A percentile compares a stretch with the other conserved stretches of the same genome.
Evolutionary conservation across 1,140 invertebrate genomes (phyloP).

Genomic region (Melipona quadrifasciata): DNA sequence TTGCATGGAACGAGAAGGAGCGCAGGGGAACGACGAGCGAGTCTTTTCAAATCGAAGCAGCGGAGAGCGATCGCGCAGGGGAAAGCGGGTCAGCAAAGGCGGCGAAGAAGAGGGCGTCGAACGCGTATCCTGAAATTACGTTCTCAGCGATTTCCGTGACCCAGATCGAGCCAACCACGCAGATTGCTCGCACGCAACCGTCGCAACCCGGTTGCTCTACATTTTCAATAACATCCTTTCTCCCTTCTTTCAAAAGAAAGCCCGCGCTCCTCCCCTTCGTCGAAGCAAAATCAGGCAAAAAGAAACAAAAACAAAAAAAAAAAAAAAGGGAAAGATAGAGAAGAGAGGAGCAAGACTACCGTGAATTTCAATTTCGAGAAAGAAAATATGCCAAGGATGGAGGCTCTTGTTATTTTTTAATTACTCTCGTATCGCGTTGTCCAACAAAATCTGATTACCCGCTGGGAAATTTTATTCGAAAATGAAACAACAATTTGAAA

Average conservation of each 20-base stretch:
- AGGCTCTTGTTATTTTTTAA: too few relatives aligned
- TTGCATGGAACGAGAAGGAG: not conserved
- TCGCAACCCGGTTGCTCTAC: slow-evolving; percentile 6
- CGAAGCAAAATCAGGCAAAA: not conserved
- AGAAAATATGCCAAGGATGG: not conserved
- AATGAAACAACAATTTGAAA: too few relatives aligned
- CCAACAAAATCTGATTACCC: too few relatives aligned
- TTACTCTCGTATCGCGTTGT: too few relatives aligned
- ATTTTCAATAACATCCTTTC: slow-evolving; percentile 31
- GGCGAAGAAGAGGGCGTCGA: slow-evolving; percentile 34
- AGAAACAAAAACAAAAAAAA: not conserved
- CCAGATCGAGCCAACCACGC: slow-evolving; percentile 29
- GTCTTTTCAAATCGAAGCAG: not conserved
- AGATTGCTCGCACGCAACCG: slow-evolving; percentile 49
- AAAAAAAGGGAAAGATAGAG: not conserved
- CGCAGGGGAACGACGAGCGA: not conserved
- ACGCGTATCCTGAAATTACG: slow-evolving; percentile 45
- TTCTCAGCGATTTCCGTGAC: slow-evolving; percentile 39
- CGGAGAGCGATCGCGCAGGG: not conserved
- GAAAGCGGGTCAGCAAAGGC: slow-evolving; percentile 27
- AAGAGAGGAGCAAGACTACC: not conserved
- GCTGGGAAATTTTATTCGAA: too few relatives aligned
- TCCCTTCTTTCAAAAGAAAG: slow-evolving; percentile 13
- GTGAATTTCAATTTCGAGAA: not conserved
- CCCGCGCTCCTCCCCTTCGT: not conserved